phyloP scores from a whole-genome alignment of 2,888 invertebrate genomes.

The Chamaedrilus cognettii region DNA sequence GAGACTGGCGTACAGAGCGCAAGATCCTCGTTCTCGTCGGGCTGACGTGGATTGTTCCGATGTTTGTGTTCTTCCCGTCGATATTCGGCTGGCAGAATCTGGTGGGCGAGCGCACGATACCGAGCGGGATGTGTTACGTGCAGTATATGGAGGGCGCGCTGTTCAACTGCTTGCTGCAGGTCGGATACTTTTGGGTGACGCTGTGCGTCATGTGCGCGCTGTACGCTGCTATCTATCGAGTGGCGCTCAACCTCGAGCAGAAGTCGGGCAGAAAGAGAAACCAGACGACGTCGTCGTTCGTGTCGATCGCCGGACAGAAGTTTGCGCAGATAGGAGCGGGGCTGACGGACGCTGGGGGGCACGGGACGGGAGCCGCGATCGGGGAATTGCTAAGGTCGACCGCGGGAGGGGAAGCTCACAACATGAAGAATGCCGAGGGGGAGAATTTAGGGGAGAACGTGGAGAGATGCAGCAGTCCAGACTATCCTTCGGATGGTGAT shows the following conservation, averaged over 20 bases:
- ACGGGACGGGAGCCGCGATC: neutral
- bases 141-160: conserved; percentile 97
- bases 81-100: conserved; percentile 99
- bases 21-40: conserved; percentile 94
- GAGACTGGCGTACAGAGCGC: conserved; percentile 94
- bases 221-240: conserved; percentile 96
- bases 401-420: neutral
- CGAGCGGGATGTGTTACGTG: conserved; percentile 88
- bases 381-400: neutral
- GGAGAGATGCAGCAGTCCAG: conserved; percentile 89
- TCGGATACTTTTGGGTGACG: conserved; percentile 97
- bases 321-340: conserved; percentile 41
- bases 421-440: conserved; percentile 65
- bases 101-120: conserved; percentile 78
- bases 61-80: conserved; percentile 92
- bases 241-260: conserved; percentile 96
- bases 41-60: conserved; percentile 96
- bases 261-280: conserved; percentile 95
- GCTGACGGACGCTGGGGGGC: conserved; percentile 2
- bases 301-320: conserved; percentile 45
- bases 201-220: conserved; percentile 91
- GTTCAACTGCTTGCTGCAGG: conserved; percentile 95
- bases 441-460: too few relatives aligned
- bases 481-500: conserved; percentile 94
- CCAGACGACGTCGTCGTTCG: conserved; percentile 64